These are phyloP conservation scores for Danaus melanippus DNA, from an alignment of 1,140 invertebrate species.

Conservation along the genomic window DNA sequence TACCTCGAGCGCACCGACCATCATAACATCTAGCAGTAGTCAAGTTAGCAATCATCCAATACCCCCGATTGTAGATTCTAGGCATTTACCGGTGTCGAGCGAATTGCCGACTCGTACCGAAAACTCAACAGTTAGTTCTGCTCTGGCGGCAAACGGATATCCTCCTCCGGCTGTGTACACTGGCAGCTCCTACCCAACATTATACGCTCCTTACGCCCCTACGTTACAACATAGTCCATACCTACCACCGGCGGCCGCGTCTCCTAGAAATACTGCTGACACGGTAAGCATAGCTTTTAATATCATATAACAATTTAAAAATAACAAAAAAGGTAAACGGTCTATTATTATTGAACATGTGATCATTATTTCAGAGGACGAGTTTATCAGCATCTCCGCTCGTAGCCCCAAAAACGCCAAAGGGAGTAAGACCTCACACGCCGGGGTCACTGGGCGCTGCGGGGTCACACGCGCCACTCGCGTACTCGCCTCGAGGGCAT, in stretches of 20 bases:
- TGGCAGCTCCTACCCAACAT: constrained; percentile 77
- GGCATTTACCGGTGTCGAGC: constrained; percentile 33
- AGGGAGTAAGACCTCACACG: constrained; percentile 64
- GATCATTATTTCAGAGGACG: constrained; percentile 55
- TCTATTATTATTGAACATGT: neutral
- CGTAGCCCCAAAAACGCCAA: constrained; percentile 64
- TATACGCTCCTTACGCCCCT: constrained; percentile 81
- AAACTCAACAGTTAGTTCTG: constrained; percentile 31
- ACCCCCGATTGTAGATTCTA: constrained; percentile 41
- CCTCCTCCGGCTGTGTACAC: constrained; percentile 70
- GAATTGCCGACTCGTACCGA: constrained; percentile 39
- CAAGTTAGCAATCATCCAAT: constrained; percentile 32
- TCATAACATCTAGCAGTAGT: constrained; percentile 31
- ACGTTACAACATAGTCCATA: constrained; percentile 78
- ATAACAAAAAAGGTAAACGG: too few relatives aligned
- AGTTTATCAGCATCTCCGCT: constrained; percentile 70
- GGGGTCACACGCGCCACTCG: constrained; percentile 52
- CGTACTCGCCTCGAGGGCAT: constrained; percentile 81
- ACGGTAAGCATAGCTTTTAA: constrained; percentile 62
- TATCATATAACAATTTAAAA: neutral
- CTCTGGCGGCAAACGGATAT: constrained; percentile 48
- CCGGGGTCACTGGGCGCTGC: constrained; percentile 57
- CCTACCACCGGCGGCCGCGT: constrained; percentile 77
- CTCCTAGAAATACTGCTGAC: constrained; percentile 75
- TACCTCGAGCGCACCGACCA: constrained; percentile 33